These are phyloP conservation scores for Coptotermes formosanus DNA, from an alignment of 1,140 invertebrate species.

Conservation along the genomic window DNA sequence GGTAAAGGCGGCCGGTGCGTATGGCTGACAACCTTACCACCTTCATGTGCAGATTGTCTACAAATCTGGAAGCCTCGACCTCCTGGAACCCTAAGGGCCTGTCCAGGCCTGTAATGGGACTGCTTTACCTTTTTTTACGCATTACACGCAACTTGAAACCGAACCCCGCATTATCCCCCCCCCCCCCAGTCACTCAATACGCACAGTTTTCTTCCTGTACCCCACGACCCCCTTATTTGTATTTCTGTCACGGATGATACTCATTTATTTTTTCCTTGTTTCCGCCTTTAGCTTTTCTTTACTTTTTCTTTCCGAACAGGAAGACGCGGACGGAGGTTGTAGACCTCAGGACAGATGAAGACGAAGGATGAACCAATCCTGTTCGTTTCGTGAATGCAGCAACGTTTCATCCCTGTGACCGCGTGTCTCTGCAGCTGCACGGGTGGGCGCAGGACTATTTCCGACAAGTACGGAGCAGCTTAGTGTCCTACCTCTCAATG, in stretches of 20 bases:
- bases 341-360: not conserved
- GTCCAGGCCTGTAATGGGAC: too few relatives aligned
- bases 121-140: too few relatives aligned
- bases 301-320: not conserved
- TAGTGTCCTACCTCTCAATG: not conserved
- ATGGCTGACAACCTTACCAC: too few relatives aligned
- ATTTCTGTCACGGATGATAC: conserved; percentile 4
- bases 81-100: too few relatives aligned
- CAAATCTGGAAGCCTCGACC: too few relatives aligned
- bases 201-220: not conserved
- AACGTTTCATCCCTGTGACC: not conserved
- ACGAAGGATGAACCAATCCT: not conserved
- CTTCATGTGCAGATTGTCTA: too few relatives aligned
- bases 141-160: too few relatives aligned
- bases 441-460: conserved; percentile 2
- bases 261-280: not conserved
- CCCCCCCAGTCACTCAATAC: not conserved
- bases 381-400: not conserved
- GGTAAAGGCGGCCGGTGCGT: too few relatives aligned
- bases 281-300: not conserved
- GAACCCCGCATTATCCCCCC: not conserved
- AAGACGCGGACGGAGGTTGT: not conserved
- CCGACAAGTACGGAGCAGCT: not conserved
- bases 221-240: not conserved
- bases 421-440: not conserved